Evolutionary conservation across 2,113 vertebrate species (phyloP).

Genomic region (Hippocampus comes): DNA sequence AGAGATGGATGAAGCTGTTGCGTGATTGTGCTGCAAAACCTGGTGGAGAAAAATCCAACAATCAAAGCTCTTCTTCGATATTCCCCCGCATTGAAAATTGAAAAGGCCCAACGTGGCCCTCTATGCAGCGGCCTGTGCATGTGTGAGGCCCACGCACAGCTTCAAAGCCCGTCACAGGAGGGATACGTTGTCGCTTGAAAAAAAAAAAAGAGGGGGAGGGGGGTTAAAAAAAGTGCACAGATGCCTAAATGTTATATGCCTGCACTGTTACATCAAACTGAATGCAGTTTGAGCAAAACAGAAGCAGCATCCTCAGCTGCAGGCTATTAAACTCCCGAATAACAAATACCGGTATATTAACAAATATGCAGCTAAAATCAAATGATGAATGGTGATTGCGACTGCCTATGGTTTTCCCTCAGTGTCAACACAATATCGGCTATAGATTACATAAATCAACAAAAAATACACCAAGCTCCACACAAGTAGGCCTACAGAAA

Average conservation of each 20-base stretch:
- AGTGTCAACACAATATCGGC: background rate
- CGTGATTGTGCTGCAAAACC: background rate
- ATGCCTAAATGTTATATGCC: background rate
- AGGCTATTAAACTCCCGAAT: too few species aligned
- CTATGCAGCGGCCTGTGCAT: background rate
- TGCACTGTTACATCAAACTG: background rate
- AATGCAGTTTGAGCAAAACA: background rate
- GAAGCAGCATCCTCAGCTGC: background rate
- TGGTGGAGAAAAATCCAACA: background rate
- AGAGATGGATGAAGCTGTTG: background rate
- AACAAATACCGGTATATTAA: too few species aligned
- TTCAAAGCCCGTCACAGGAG: background rate
- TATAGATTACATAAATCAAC: too few species aligned
- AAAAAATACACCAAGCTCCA: background rate
- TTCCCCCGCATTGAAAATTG: background rate
- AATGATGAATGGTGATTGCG: background rate
- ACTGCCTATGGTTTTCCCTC: background rate
- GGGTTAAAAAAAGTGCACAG: background rate
- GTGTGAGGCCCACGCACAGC: background rate
- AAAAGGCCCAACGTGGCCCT: constrained; percentile 4
- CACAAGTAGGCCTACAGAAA: too few species aligned
- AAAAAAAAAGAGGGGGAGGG: too few species aligned
- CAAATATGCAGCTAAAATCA: background rate
- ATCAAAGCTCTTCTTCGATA: background rate
- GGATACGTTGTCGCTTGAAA: background rate